Base-by-base conservation (phyloP, 2,888 invertebrate genomes). In the Macaria notata region DNA sequence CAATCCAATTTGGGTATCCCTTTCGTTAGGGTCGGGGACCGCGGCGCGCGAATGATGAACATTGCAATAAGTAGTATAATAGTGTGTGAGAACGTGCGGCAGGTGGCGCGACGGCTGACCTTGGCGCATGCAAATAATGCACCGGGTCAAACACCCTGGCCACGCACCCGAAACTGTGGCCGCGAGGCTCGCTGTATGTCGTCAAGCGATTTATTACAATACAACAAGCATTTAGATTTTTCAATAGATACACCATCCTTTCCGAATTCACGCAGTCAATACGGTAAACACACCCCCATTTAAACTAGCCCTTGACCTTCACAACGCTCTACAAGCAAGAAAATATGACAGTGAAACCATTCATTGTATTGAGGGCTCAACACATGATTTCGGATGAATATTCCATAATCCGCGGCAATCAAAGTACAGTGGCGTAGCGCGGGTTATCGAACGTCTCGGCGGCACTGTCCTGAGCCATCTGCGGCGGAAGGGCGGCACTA, bases 61-160 rank as follows among this genome's bases (percentile, higher is more conserved):
- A 46, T 48, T 47, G 51, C 56, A 65, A 63, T 50, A 64, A 9
- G 47, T 9, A 47, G 53, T 49, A 49, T 49, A 49, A 31, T 41
- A 5, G 42, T 49, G 58, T 51, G 68, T 68, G 72, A 65, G 67
- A 66, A 64, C 64, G 64, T 47, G 55, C 65, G 71, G 78, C 85
- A 84, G 84, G 83, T 83, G 83, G 68, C 68, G 69, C 62, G 54
- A 49, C 73, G 84, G 80, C 86, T 84, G 84, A 81, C 86, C 85
- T 85, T 85, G 81, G 31, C 66, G 59, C 73, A 79, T 82, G 80
- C 80, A 79, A 83, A 82, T 81, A 79, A 69, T 72, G 72, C 67
- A 69, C 65, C 73, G 75, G 83, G 82, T 83, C 81, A 81, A 77
- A 75, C 70, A 80, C 83, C 82, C 33, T 36, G 33, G 7, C 33